Conservation (phyloP, 2,797 vertebrate genomes). For the Erpetoichthys calabaricus region DNA sequence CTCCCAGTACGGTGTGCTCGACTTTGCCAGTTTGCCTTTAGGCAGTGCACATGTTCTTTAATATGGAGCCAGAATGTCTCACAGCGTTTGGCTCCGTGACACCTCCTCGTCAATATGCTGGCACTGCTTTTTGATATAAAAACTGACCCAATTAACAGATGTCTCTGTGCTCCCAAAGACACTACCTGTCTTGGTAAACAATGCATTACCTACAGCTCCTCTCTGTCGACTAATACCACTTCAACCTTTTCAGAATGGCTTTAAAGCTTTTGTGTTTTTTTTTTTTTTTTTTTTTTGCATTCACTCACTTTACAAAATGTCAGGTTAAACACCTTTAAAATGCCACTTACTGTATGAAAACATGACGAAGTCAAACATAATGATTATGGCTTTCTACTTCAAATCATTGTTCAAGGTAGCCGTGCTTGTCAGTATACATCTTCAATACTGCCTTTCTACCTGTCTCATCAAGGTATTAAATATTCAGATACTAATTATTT, state of each 20-base stretch:
- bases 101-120: constrained; percentile 29
- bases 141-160: constrained; percentile 62
- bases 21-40: constrained; percentile 47
- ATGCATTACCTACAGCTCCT: too few species aligned
- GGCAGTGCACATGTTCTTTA: constrained; percentile 42
- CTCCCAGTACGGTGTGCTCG: constrained; percentile 32
- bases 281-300: constrained; percentile 17
- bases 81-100: constrained; percentile 41
- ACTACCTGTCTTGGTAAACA: constrained; percentile 42
- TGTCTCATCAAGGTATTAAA: too few species aligned
- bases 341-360: constrained; percentile 28
- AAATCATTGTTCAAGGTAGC: constrained; percentile 51
- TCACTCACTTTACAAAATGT: constrained; percentile 5
- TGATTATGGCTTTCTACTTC: constrained; percentile 53
- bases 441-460: constrained; percentile 24
- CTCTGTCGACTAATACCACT: not conserved
- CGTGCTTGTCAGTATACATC: constrained; percentile 30
- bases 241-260: not conserved
- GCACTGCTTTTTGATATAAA: constrained; percentile 43
- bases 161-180: constrained; percentile 50
- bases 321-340: constrained; percentile 19
- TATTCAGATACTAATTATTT: too few species aligned
- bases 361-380: constrained; percentile 47
- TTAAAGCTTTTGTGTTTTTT: constrained; percentile 1
- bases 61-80: constrained; percentile 47